A percentile compares a stretch with the other conserved stretches of the same genome.
Evolutionary conservation across 30 jellyfish, hydroid and myxozoan species (phyloP).

Genomic region (Hydractinia symbiolongicarpus): DNA sequence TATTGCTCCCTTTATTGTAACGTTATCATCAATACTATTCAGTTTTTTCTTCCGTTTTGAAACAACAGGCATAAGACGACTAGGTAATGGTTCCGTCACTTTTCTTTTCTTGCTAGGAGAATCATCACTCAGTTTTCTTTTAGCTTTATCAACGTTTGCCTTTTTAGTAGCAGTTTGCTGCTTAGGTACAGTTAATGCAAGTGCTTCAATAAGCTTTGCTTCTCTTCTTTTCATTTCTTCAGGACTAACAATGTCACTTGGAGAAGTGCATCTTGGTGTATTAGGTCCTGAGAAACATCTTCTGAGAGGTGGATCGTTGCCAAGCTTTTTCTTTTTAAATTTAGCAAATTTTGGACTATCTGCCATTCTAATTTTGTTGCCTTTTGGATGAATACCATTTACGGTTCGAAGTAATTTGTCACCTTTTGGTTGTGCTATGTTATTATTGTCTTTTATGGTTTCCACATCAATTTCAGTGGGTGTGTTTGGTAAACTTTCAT

Average conservation of each 20-base stretch:
- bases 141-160: not conserved
- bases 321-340: conserved; percentile 34
- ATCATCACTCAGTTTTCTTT: not conserved
- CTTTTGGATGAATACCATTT: conserved; percentile 44
- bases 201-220: conserved; percentile 43
- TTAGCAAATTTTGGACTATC: conserved; percentile 49
- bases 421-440: not conserved
- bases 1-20: not conserved
- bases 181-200: conserved; percentile 32
- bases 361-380: conserved; percentile 37
- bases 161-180: not conserved
- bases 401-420: conserved; percentile 35
- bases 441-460: conserved; percentile 15
- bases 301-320: conserved; percentile 32
- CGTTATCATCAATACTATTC: not conserved
- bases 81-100: conserved; percentile 11
- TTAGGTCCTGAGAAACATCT: conserved; percentile 33
- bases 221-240: conserved; percentile 33
- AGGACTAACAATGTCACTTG: conserved; percentile 2
- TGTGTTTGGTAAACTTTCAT: not conserved
- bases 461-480: conserved; percentile 11
- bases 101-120: not conserved
- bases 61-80: conserved; percentile 42
- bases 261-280: conserved; percentile 38
- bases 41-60: conserved; percentile 16